Conservation (phyloP, 2,113 vertebrate genomes). For the Todiramphus chloris region DNA sequence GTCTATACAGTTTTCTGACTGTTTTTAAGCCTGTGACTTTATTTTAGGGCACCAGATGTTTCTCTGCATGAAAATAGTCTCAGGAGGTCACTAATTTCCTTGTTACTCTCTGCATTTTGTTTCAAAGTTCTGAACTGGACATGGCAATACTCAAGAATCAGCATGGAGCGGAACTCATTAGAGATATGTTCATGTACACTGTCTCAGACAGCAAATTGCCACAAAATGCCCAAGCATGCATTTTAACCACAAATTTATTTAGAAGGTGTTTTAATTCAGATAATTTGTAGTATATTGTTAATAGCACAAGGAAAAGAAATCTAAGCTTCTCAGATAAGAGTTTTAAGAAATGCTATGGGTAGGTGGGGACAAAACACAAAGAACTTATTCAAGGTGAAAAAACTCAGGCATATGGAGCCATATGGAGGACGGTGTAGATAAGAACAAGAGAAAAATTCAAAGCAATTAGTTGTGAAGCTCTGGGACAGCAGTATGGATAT, state of each 20-base stretch:
- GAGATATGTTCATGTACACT: neutral
- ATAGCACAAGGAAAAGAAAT: neutral
- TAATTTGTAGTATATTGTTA: neutral
- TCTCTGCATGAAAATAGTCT: neutral
- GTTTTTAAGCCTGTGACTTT: neutral
- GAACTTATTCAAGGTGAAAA: conserved; percentile 28
- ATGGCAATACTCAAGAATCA: neutral
- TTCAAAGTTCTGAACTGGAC: conserved; percentile 1
- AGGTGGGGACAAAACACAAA: neutral
- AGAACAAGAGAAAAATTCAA: conserved; percentile 16
- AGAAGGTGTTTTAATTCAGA: neutral
- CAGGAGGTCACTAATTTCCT: neutral
- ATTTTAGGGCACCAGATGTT: neutral
- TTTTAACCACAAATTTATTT: neutral
- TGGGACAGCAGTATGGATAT: conserved; percentile 3
- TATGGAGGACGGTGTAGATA: conserved; percentile 15
- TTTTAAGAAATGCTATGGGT: neutral
- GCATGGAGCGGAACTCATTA: neutral
- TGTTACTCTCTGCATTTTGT: neutral
- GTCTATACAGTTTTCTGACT: neutral
- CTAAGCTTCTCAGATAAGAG: neutral
- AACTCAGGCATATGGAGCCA: neutral
- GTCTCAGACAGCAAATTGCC: neutral
- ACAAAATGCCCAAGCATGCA: neutral
- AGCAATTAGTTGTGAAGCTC: conserved; percentile 36